phyloP scores from a whole-genome alignment of 2,888 invertebrate species.

The Hecatera dysodea region DNA sequence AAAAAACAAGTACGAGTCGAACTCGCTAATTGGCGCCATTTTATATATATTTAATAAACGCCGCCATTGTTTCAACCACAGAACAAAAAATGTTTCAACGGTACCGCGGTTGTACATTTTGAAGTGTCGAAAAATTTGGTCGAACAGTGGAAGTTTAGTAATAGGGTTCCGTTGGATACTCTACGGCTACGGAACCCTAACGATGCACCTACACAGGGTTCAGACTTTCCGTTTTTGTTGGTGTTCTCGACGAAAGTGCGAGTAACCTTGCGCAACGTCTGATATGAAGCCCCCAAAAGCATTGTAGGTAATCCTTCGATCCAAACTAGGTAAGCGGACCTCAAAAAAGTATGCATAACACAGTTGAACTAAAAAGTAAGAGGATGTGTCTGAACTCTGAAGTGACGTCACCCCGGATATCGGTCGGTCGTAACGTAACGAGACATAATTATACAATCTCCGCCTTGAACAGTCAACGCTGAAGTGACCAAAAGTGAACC shows the following conservation, averaged over 20 bases:
- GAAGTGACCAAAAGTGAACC: conserved; percentile 46
- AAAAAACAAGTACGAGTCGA: no score
- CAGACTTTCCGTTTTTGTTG: no score
- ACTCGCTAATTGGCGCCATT: no score
- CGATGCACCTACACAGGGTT: no score
- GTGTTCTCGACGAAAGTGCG: neutral
- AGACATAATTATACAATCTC: conserved; percentile 75
- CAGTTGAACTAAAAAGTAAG: conserved; percentile 74
- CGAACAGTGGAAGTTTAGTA: no score
- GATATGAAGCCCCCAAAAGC: neutral
- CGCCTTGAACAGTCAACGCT: conserved; percentile 61
- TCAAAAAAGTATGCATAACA: conserved; percentile 30
- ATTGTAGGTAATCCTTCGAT: conserved; percentile 21
- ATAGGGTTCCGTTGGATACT: no score
- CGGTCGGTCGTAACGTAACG: conserved; percentile 69
- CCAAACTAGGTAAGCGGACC: conserved; percentile 45
- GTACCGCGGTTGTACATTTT: no score
- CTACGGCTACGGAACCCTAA: no score
- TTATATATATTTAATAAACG: no score
- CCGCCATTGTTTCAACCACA: no score
- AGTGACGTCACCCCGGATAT: conserved; percentile 82
- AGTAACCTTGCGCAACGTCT: conserved; percentile 11
- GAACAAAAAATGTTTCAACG: no score
- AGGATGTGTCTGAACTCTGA: conserved; percentile 71
- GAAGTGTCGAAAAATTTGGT: no score